Evolutionary conservation across 2,888 invertebrate genomes (phyloP), one percentile per base, ranked within the genome.

Genomic region (Macaria notata): DNA sequence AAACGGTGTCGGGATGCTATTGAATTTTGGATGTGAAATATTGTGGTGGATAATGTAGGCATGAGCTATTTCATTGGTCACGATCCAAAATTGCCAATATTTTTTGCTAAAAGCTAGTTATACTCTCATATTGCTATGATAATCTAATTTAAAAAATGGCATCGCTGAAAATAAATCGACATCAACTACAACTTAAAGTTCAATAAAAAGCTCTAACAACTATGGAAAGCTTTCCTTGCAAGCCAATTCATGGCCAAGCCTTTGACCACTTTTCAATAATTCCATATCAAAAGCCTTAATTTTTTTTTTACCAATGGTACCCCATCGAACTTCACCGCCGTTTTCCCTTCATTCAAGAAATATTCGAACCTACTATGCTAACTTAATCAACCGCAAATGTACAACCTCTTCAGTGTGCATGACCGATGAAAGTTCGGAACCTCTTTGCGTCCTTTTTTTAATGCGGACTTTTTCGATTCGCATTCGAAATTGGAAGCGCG

Each of bases 401-500:
- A 54, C 33, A 46, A 54, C 49, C 54, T 52, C 52, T 46, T 57
- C 51, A 9, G 9, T 44, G 39, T 46, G 53, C 53, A 52, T 36
- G 56, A 38, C 19, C 36, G 58, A 58, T 44, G 36, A 46, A 58
- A 47, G 49, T 53, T 46, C 43, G 9, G 46, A 47, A 56, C 60
- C 49, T 41, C 56, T 45, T 57, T 54, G 45, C 56, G 50, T 50
- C 31, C 56, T 63, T 63, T 62, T 56, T 59, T 59, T 49, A 9
- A 50, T 50, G 36, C 50, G 36, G 44, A 44, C 50, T 50, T 50
- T 49, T 50, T 29, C 44, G 44, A 50, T 44, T 50, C 44, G 43
- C 9, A 39, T 76, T 76, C 76, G 78, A 78, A 81, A 82, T 78
- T 73, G 72, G 68, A 73, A 65, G 72, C 71, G 62, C 38, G 54